phyloP scores from a whole-genome alignment of 2,888 invertebrate species.

The Pandemis cinnamomeana region DNA sequence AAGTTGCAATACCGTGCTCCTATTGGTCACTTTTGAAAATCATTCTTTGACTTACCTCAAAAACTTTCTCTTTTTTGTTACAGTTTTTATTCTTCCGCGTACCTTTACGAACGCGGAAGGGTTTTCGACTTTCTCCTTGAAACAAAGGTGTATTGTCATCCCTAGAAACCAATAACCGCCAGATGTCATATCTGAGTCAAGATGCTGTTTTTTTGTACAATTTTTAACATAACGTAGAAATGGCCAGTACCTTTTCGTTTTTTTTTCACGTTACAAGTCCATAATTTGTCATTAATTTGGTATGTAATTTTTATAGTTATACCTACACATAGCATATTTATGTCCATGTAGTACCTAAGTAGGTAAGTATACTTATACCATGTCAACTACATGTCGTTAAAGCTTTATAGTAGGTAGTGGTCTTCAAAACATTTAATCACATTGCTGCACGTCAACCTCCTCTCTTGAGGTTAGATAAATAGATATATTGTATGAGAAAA shows the following conservation, averaged over 20 bases:
- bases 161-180: background rate
- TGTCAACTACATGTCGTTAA: background rate
- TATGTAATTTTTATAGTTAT: no score
- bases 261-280: no score
- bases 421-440: background rate
- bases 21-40: conserved; percentile 71
- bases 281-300: no score
- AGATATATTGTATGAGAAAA: background rate
- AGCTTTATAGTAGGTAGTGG: background rate
- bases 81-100: conserved; percentile 74
- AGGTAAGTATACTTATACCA: background rate
- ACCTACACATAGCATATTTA: no score
- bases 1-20: conserved; percentile 64
- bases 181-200: conserved; percentile 30
- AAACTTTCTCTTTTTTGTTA: conserved; percentile 83
- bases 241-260: no score
- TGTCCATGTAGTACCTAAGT: no score
- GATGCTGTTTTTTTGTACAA: background rate
- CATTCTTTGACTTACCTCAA: conserved; percentile 64
- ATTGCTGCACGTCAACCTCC: background rate
- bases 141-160: conserved; percentile 61
- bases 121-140: conserved; percentile 76
- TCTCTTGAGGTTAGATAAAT: background rate
- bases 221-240: background rate
- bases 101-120: conserved; percentile 72